phyloP scores from a whole-genome alignment of 2,113 vertebrate genomes.

The Callaeas wilsoni region DNA sequence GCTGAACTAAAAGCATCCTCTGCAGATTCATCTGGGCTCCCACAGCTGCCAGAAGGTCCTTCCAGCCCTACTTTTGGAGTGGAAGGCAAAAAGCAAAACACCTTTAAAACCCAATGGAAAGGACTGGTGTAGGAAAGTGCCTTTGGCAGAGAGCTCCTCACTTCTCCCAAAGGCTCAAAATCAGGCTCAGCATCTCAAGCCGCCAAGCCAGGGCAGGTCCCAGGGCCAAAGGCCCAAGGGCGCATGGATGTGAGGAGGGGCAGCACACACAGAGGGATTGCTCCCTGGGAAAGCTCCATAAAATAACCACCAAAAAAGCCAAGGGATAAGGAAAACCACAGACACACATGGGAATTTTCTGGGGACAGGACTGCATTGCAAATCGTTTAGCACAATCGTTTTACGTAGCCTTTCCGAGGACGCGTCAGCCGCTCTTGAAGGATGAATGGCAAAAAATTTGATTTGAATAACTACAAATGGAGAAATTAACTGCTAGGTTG shows the following conservation, averaged over 20 bases:
- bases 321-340: not conserved
- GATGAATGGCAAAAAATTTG: constrained; percentile 66
- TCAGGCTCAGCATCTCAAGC: not conserved
- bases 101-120: not conserved
- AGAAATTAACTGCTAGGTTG: constrained; percentile 68
- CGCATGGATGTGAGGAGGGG: not conserved
- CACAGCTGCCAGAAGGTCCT: not conserved
- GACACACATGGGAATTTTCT: not conserved
- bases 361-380: constrained; percentile 28
- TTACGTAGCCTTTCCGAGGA: constrained; percentile 21
- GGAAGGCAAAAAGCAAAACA: not conserved
- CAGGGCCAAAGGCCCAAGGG: not conserved
- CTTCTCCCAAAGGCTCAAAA: not conserved
- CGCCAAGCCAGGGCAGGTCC: not conserved
- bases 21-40: not conserved
- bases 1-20: not conserved
- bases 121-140: not conserved
- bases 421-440: constrained; percentile 53
- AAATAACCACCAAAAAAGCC: not conserved
- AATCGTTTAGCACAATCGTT: constrained; percentile 28
- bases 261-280: not conserved
- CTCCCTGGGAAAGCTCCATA: not conserved
- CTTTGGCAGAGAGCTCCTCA: not conserved
- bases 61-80: not conserved
- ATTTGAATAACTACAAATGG: constrained; percentile 73